These are phyloP conservation scores for Caenorhabditis uteleia DNA, from an alignment of 2,888 invertebrate species.

Conservation along the genomic window DNA sequence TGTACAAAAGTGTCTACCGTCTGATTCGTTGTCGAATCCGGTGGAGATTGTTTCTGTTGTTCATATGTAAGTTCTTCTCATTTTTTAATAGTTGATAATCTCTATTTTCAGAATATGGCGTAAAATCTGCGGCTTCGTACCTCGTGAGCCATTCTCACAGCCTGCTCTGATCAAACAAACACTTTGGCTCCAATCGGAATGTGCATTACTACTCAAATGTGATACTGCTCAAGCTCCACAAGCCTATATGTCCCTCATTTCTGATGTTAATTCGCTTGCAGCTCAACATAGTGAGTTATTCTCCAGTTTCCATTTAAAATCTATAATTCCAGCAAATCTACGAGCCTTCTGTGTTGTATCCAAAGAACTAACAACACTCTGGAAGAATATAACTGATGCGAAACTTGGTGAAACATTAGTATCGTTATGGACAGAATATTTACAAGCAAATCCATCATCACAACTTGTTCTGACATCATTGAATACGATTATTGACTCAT, in stretches of 20 bases:
- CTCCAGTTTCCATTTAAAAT: not conserved
- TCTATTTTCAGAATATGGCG: constrained; percentile 56
- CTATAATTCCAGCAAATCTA: constrained; percentile 41
- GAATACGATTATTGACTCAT: constrained; percentile 44
- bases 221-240: constrained; percentile 25
- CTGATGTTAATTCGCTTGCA: constrained; percentile 44
- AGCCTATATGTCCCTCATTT: constrained; percentile 48
- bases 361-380: constrained; percentile 58
- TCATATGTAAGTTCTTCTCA: constrained; percentile 25
- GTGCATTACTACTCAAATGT: constrained; percentile 46
- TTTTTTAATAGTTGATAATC: not conserved
- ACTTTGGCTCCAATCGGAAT: constrained; percentile 52
- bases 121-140: constrained; percentile 56
- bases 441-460: constrained; percentile 39
- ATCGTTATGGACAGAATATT: constrained; percentile 42
- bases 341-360: constrained; percentile 48
- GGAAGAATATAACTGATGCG: constrained; percentile 52
- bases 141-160: constrained; percentile 21
- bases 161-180: constrained; percentile 45
- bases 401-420: constrained; percentile 53
- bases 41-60: constrained; percentile 39
- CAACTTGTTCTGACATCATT: constrained; percentile 45
- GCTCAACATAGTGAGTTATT: constrained; percentile 33
- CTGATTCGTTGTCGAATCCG: constrained; percentile 38
- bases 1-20: constrained; percentile 35